A percentile compares a stretch with the other conserved stretches of the same genome.
phyloP scores from a whole-genome alignment of 1,140 invertebrate genomes.

The Tigriopus japonicus region DNA sequence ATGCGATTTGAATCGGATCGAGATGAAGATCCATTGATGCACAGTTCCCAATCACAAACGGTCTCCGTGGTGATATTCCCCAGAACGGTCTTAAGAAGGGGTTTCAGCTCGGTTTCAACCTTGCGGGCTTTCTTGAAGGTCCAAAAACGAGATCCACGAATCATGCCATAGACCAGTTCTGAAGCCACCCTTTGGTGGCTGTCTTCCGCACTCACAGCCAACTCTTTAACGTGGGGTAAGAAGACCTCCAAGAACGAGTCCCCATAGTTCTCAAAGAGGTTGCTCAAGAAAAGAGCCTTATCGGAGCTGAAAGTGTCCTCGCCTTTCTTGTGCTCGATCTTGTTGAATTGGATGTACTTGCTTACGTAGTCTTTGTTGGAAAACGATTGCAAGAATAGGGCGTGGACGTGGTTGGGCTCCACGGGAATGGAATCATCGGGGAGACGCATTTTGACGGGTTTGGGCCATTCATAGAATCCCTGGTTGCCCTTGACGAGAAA shows the following conservation, averaged over 20 bases:
- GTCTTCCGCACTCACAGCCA: conserved; percentile 5
- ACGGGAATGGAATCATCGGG: neutral
- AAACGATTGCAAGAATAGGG: neutral
- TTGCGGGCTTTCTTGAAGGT: neutral
- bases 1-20: conserved; percentile 3
- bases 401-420: neutral
- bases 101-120: neutral
- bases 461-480: conserved; percentile 5
- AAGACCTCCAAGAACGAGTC: conserved; percentile 1
- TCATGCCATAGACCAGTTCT: conserved; percentile 7
- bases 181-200: conserved; percentile 7
- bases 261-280: conserved; percentile 3
- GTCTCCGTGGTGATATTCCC: conserved; percentile 7
- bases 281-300: conserved; percentile 4
- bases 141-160: conserved; percentile 8
- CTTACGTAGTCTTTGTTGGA: neutral
- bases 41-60: conserved; percentile 11
- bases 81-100: conserved; percentile 1
- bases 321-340: conserved; percentile 13
- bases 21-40: neutral
- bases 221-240: neutral
- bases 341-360: conserved; percentile 12
- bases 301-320: conserved; percentile 12
- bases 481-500: conserved; percentile 8
- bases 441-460: neutral